Conservation (phyloP, 2,888 invertebrate genomes). For the Hyposoter didymator region DNA sequence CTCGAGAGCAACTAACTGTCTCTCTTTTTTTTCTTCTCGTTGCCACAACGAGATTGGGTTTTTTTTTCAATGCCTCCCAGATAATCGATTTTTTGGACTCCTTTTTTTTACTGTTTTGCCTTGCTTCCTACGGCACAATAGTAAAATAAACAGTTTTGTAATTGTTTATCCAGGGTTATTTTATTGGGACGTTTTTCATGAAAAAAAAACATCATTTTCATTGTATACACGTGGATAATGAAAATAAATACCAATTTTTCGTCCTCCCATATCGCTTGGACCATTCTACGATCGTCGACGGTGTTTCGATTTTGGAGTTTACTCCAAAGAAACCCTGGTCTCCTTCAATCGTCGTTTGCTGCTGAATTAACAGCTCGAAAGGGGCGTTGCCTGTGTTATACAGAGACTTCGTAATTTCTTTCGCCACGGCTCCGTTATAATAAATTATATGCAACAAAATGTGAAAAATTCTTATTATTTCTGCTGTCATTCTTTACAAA, state of each 20-base stretch:
- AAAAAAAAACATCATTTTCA: neutral
- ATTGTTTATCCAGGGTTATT: too few species aligned
- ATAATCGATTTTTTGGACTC: too few species aligned
- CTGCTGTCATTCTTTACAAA: neutral
- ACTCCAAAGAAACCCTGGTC: conserved; percentile 2
- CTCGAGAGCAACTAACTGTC: too few species aligned
- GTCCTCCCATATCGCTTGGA: conserved; percentile 2
- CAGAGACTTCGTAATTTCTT: conserved; percentile 1
- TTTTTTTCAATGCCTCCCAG: too few species aligned
- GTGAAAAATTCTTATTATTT: neutral
- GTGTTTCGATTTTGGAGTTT: neutral
- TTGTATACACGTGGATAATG: neutral
- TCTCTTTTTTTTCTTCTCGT: too few species aligned
- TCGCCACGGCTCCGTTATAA: conserved; percentile 11
- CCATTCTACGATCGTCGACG: neutral
- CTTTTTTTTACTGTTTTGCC: too few species aligned
- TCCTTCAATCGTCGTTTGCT: conserved; percentile 23
- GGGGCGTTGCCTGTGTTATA: conserved; percentile 26
- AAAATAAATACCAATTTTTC: conserved; percentile 6
- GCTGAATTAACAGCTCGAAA: conserved; percentile 23
- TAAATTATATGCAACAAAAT: conserved; percentile 24
- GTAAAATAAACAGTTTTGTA: too few species aligned
- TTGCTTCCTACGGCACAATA: too few species aligned
- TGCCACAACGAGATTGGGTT: too few species aligned
- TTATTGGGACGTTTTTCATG: neutral